Evolutionary conservation across 30 jellyfish, hydroid and myxozoan species (phyloP).

Genomic region (Rhopilema esculentum): DNA sequence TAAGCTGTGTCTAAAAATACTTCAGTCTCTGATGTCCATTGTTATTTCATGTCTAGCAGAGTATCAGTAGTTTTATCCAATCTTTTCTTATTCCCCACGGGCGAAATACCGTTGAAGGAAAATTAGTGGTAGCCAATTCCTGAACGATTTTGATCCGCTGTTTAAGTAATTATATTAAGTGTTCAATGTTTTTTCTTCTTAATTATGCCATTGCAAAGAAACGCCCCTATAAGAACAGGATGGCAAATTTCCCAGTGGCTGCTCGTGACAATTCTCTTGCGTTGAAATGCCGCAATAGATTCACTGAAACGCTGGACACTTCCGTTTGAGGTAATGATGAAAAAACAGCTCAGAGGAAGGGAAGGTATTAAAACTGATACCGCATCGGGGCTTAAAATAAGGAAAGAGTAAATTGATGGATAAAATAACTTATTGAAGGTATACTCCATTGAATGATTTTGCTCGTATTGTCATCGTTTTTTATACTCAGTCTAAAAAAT

Average conservation of each 20-base stretch:
- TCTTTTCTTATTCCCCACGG: neutral
- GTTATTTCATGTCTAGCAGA: neutral
- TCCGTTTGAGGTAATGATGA: neutral
- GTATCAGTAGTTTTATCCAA: neutral
- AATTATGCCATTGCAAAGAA: neutral
- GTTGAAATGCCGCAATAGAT: neutral
- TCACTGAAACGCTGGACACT: neutral
- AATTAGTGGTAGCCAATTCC: neutral
- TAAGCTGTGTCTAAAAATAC: neutral
- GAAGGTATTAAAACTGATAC: neutral
- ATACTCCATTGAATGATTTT: too few species aligned
- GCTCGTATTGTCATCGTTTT: too few species aligned
- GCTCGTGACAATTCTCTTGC: neutral
- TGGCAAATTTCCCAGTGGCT: neutral
- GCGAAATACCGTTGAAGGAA: neutral
- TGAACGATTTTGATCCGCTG: neutral
- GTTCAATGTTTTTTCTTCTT: neutral
- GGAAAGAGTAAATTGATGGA: too few species aligned
- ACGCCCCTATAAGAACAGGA: neutral
- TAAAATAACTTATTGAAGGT: too few species aligned
- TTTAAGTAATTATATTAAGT: neutral
- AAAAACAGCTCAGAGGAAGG: neutral
- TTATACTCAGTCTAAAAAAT: too few species aligned
- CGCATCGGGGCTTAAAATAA: too few species aligned
- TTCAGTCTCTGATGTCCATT: neutral